phyloP scores from a whole-genome alignment of 1,140 invertebrate species.

The Zaprionus lachaisei region DNA sequence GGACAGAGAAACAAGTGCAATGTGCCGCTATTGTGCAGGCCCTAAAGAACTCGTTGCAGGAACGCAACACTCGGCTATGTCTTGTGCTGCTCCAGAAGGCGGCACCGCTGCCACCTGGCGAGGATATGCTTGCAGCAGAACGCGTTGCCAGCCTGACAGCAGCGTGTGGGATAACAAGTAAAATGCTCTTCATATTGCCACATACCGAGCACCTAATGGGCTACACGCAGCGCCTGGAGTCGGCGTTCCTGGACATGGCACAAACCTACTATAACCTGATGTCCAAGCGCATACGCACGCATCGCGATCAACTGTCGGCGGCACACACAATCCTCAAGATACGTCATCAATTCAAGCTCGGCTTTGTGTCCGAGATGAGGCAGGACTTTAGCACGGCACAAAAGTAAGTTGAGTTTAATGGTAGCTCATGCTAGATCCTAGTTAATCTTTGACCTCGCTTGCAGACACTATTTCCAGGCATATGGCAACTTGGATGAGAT shows the following conservation, averaged over 20 bases:
- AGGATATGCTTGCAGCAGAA: slow-evolving; percentile 95
- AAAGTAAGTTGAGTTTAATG: slow-evolving; percentile 88
- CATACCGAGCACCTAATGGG: slow-evolving; percentile 91
- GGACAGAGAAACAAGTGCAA: slow-evolving; percentile 97
- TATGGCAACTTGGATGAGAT: slow-evolving; percentile 95
- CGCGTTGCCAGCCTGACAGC: slow-evolving; percentile 94
- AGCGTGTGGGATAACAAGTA: slow-evolving; percentile 95
- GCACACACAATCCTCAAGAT: slow-evolving; percentile 97
- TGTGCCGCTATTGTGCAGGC: slow-evolving; percentile 95
- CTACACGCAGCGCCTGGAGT: slow-evolving; percentile 91
- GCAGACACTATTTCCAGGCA: slow-evolving; percentile 95
- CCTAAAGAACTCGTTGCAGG: slow-evolving; percentile 87
- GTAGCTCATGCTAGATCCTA: background rate
- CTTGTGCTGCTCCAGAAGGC: slow-evolving; percentile 95
- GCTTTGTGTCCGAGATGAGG: slow-evolving; percentile 97
- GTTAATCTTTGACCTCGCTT: slow-evolving; percentile 57
- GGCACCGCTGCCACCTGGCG: slow-evolving; percentile 90
- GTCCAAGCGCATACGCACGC: slow-evolving; percentile 93
- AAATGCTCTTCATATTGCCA: slow-evolving; percentile 96
- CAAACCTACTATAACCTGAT: slow-evolving; percentile 96
- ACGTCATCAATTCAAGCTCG: slow-evolving; percentile 98
- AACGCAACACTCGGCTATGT: slow-evolving; percentile 93
- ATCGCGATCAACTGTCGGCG: slow-evolving; percentile 95
- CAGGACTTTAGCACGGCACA: slow-evolving; percentile 95
- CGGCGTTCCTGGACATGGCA: slow-evolving; percentile 96